Base-by-base conservation (phyloP, 1,140 invertebrate genomes). In the Penaeus indicus region DNA sequence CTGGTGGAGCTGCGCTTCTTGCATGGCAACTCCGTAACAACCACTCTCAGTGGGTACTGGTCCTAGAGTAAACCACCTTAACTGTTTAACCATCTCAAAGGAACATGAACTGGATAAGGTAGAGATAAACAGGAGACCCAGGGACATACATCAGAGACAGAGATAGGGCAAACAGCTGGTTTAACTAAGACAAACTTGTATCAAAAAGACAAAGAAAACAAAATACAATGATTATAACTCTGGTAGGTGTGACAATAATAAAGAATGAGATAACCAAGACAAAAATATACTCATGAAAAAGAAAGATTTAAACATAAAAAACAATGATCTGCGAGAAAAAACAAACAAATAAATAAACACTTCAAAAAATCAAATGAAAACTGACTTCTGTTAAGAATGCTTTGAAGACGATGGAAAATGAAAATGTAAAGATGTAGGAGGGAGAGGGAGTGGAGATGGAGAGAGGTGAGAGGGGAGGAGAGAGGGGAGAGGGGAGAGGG, bases 1-100 rank as follows among this genome's bases (percentile, higher is more conserved):
- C 81, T 88, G 21, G 72, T 86, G 72, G 80, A 54, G 25, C 69
- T 84, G 21, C 86, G 86, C 54, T 88, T 88, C 81, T 88, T 88
- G 42, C 86, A 88, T 7, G 86, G 86, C 60, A 88, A 19, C 54
- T 88, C 86, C 13, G 86, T 88, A 4, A 88, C 81, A 60, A 88
- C 81, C 22, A 88, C 86, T 22, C 86, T 67, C 32, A 88, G 61
- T 16, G 72, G 81, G 61, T 88, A 88, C 32, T 88, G 86, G 61
- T 88, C 86, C 86, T 88, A 61, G 1, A 13, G 25, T 18, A 64
- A n/a, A 22, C 11, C 19, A 19, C 19, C 27, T 13, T 62, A 22
- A 78, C 27, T 63, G 47, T 10, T 61, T 25, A 60, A 32, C 54
- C 75, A 42, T 16, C 2, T n/a, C 13, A 18, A 8, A 61, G 10